Conservation (phyloP, 2,113 vertebrate species). For the Phodopus roborovskii region DNA sequence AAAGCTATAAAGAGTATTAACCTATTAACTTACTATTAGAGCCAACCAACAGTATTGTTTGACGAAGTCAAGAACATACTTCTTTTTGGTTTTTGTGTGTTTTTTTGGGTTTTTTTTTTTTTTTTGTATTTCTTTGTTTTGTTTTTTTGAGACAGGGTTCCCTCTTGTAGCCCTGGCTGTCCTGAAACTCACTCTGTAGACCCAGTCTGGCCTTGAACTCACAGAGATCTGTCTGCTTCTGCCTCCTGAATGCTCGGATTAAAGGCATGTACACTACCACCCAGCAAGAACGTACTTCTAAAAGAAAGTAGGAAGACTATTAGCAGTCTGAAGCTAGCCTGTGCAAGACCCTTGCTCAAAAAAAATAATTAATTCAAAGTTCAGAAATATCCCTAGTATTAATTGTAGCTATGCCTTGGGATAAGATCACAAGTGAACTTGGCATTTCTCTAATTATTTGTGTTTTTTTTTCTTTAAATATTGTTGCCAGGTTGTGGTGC, state of each 20-base stretch:
- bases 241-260: too few relatives aligned
- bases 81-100: not conserved
- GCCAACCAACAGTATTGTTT: not conserved
- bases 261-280: too few relatives aligned
- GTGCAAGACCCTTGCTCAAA: not conserved
- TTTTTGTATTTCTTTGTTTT: too few relatives aligned
- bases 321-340: not conserved
- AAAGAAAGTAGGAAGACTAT: not conserved
- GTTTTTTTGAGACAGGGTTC: too few relatives aligned
- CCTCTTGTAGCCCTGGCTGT: too few relatives aligned
- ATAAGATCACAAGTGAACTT: not conserved
- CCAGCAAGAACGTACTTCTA: not conserved
- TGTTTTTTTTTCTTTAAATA: not conserved
- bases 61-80: not conserved
- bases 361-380: not conserved
- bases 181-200: too few relatives aligned
- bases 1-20: not conserved
- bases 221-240: too few relatives aligned
- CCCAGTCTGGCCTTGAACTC: not conserved
- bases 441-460: not conserved
- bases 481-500: too few relatives aligned
- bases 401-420: not conserved
- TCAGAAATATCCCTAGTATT: not conserved
- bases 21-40: not conserved
- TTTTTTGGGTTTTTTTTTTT: too few relatives aligned